These are phyloP conservation scores for Drosophila prolongata DNA, from an alignment of 2,888 invertebrate species.

Conservation along the genomic window DNA sequence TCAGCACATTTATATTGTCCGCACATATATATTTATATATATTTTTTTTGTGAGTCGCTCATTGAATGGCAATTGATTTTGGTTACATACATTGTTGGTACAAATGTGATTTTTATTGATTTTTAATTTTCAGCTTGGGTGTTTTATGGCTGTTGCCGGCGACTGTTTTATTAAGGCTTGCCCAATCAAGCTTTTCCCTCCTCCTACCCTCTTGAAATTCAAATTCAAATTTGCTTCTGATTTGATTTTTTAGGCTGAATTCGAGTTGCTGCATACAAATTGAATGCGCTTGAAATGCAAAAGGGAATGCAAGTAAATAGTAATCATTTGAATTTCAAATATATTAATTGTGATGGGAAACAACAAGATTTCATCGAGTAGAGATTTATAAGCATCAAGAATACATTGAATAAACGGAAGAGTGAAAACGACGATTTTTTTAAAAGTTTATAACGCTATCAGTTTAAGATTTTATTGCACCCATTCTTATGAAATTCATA, in stretches of 20 bases:
- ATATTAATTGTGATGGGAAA: background rate
- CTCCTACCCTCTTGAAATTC: conserved; percentile 57
- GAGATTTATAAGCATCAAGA: background rate
- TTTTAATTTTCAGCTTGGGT: conserved; percentile 67
- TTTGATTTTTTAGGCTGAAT: conserved; percentile 30
- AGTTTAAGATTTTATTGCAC: too few relatives aligned
- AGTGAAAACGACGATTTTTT: too few relatives aligned
- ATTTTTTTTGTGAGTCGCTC: conserved; percentile 17
- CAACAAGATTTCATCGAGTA: background rate
- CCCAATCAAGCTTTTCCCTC: conserved; percentile 18
- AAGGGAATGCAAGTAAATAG: conserved; percentile 19
- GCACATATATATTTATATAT: background rate
- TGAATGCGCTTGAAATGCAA: conserved; percentile 44
- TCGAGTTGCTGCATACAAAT: conserved; percentile 39
- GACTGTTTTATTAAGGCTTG: conserved; percentile 55
- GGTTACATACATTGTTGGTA: conserved; percentile 45
- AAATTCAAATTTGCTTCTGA: conserved; percentile 30
- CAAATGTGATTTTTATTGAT: conserved; percentile 68
- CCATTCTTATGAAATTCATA: too few relatives aligned
- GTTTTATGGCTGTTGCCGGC: conserved; percentile 64
- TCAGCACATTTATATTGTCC: conserved; percentile 29
- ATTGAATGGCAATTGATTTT: conserved; percentile 60
- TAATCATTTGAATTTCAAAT: conserved; percentile 54
- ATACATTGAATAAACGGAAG: background rate
- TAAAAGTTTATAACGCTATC: too few relatives aligned